A percentile compares a stretch with the other conserved stretches of the same genome.
Conservation (phyloP, 2,113 vertebrate genomes). For the Bufo bufo region DNA sequence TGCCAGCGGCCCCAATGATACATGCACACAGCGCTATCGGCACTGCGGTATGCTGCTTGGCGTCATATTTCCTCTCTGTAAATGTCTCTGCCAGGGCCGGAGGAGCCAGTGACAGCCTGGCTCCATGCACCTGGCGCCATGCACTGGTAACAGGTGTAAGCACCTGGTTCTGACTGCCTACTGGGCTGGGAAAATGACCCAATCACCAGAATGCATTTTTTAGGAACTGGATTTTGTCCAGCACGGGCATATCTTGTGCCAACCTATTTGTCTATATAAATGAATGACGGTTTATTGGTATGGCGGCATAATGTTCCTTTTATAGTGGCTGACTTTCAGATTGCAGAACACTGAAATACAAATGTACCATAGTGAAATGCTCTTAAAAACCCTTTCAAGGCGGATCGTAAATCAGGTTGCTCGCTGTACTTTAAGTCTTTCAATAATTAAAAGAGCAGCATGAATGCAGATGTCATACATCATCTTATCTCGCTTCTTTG, state of each 20-base stretch:
- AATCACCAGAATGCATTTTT: too few species aligned
- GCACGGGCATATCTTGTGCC: not conserved
- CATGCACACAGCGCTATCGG: too few species aligned
- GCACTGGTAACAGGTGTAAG: not conserved
- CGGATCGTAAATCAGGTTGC: constrained; percentile 22
- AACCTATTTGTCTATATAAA: not conserved
- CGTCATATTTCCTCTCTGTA: not conserved
- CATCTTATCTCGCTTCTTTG: not conserved
- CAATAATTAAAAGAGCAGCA: constrained; percentile 51
- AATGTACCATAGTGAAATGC: constrained; percentile 19
- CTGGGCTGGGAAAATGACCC: not conserved
- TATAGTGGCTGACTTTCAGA: not conserved
- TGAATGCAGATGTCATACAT: constrained; percentile 32
- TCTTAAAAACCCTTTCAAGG: constrained; percentile 48
- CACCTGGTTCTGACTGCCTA: not conserved
- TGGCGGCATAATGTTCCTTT: constrained; percentile 21
- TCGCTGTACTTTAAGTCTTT: constrained; percentile 43
- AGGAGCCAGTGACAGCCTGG: not conserved
- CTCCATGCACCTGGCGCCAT: not conserved
- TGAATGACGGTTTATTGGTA: not conserved
- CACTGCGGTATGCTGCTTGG: not conserved
- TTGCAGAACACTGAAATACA: constrained; percentile 35
- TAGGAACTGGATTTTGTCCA: not conserved
- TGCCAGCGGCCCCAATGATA: not conserved
- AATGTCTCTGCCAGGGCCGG: too few species aligned